These are phyloP conservation scores for Wiebesia pumilae DNA, from an alignment of 1,140 invertebrate genomes.

Conservation along the genomic window DNA sequence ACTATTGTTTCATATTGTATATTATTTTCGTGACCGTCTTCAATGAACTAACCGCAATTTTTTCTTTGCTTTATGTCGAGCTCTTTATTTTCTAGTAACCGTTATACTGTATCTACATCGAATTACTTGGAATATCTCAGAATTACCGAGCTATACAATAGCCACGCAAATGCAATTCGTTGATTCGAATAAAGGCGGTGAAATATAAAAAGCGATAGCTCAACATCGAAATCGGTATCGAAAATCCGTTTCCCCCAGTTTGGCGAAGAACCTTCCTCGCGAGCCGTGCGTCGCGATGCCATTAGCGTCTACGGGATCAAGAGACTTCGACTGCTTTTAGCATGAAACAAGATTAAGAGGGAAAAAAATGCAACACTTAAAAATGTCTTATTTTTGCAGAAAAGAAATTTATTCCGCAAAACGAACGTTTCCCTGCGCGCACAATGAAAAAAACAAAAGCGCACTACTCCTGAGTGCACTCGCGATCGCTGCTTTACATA, in stretches of 20 bases:
- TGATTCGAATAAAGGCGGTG: not conserved
- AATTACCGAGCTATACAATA: not conserved
- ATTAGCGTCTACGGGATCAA: constrained; percentile 42
- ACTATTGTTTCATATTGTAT: not conserved
- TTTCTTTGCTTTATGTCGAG: not conserved
- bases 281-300: not conserved
- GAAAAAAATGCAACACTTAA: constrained; percentile 7
- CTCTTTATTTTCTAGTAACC: not conserved
- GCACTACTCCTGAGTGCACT: not conserved
- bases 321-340: not conserved
- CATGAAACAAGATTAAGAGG: not conserved
- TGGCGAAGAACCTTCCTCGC: constrained; percentile 29
- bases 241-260: not conserved
- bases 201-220: not conserved
- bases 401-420: constrained; percentile 49
- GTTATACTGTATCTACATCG: not conserved
- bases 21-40: not conserved
- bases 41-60: not conserved
- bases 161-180: not conserved
- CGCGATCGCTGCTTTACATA: constrained; percentile 45
- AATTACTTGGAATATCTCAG: not conserved
- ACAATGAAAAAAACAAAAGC: constrained; percentile 50
- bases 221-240: not conserved
- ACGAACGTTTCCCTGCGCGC: constrained; percentile 45
- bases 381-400: constrained; percentile 45